Evolutionary conservation across 2,888 invertebrate genomes (phyloP).

Genomic region (Noctua fimbriata): DNA sequence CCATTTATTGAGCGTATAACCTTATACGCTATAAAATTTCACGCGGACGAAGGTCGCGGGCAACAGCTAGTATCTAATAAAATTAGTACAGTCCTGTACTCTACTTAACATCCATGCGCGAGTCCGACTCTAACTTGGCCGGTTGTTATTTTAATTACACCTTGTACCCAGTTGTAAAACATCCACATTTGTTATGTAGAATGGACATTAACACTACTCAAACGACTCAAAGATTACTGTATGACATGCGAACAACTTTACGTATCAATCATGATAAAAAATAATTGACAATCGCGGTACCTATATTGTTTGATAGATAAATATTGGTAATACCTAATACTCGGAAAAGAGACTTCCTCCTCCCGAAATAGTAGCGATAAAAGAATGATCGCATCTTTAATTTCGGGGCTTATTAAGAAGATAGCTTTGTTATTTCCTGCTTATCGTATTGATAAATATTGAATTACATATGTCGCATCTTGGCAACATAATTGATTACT

Average conservation of each 20-base stretch:
- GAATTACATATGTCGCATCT: background rate
- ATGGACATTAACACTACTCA: background rate
- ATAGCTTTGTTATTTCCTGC: background rate
- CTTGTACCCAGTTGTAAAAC: too few species aligned
- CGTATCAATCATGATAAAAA: background rate
- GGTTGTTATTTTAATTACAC: too few species aligned
- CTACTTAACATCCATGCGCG: background rate
- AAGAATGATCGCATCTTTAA: background rate
- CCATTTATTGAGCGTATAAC: too few species aligned
- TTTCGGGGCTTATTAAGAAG: background rate
- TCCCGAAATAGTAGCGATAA: background rate
- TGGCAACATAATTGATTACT: constrained; percentile 1
- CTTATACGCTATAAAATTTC: too few species aligned
- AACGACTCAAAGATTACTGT: background rate
- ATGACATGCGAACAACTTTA: background rate
- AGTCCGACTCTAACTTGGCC: background rate
- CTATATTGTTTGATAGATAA: too few species aligned
- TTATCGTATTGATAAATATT: constrained; percentile 1
- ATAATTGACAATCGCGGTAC: background rate
- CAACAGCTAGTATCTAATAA: too few species aligned
- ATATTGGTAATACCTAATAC: too few species aligned
- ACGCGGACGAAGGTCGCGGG: too few species aligned
- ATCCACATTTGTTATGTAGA: too few species aligned
- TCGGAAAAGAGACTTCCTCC: too few species aligned
- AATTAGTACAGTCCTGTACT: too few species aligned